Percentiles rank a stretch among this genome's conserved stretches.
Evolutionary conservation across 2,113 vertebrate species (phyloP).

Genomic region (Cyprinodon variegatus): DNA sequence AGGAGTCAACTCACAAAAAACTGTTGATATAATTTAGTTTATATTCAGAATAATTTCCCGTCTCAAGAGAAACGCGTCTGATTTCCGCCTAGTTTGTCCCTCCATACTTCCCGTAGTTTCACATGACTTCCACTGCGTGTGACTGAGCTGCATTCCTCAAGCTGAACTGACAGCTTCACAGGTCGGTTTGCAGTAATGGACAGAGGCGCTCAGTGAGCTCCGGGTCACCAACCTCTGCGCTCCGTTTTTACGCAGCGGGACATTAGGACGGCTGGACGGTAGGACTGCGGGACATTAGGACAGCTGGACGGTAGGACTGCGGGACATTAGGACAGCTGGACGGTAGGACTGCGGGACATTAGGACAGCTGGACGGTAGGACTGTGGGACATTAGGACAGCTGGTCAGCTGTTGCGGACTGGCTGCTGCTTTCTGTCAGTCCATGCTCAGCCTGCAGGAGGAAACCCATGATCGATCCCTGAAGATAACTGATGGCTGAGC

Average conservation of each 20-base stretch:
- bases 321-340: no score
- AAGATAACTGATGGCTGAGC: conserved; percentile 64
- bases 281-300: no score
- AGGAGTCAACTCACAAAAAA: not conserved
- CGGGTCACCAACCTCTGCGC: no score
- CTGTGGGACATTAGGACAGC: no score
- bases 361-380: no score
- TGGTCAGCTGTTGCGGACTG: not conserved
- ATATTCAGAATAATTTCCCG: not conserved
- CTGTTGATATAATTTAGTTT: not conserved
- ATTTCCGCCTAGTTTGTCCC: conserved; percentile 59
- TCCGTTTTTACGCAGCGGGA: no score
- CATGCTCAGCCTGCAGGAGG: not conserved
- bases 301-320: no score
- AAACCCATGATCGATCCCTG: not conserved
- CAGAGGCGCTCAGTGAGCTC: not conserved
- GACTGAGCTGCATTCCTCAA: conserved; percentile 74
- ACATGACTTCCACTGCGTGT: conserved; percentile 80
- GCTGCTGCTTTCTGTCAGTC: not conserved
- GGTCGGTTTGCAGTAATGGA: not conserved
- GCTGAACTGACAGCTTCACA: not conserved
- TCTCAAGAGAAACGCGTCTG: not conserved
- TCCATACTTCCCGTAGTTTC: conserved; percentile 57
- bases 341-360: no score
- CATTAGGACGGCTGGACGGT: no score